phyloP scores from a whole-genome alignment of 2,888 invertebrate genomes.

The Tinea semifulvella region DNA sequence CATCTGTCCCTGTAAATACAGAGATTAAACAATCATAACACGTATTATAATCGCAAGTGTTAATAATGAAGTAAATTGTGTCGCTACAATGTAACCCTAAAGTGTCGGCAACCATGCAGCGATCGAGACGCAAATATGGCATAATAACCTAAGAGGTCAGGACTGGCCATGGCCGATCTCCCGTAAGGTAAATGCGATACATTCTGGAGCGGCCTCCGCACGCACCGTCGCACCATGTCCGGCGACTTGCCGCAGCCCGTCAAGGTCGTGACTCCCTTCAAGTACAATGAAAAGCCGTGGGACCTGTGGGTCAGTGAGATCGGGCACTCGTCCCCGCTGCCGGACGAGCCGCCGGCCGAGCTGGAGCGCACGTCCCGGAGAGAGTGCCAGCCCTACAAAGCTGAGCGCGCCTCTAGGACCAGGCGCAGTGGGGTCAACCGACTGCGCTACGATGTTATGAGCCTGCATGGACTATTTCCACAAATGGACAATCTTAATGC shows the following conservation, averaged over 20 bases:
- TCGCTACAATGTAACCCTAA: slow-evolving; percentile 48
- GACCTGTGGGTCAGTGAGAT: slow-evolving; percentile 60
- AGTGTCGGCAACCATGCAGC: slow-evolving; percentile 33
- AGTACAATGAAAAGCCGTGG: slow-evolving; percentile 63
- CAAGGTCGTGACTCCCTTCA: slow-evolving; percentile 55
- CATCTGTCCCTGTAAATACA: slow-evolving; percentile 68
- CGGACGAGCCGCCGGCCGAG: slow-evolving; percentile 46
- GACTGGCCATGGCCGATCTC: slow-evolving; percentile 49
- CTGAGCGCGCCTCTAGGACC: slow-evolving; percentile 28
- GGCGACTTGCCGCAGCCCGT: slow-evolving; percentile 47
- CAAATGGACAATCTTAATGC: slow-evolving; percentile 79
- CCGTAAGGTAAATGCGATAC: slow-evolving; percentile 33
- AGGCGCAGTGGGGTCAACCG: slow-evolving; percentile 62
- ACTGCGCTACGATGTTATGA: slow-evolving; percentile 70
- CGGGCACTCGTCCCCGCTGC: slow-evolving; percentile 54
- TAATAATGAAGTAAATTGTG: slow-evolving; percentile 48
- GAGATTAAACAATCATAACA: slow-evolving; percentile 61
- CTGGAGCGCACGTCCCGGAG: slow-evolving; percentile 37
- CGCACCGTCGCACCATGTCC: slow-evolving; percentile 44
- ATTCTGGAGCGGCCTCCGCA: background rate
- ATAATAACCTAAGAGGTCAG: slow-evolving; percentile 62
- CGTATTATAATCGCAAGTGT: slow-evolving; percentile 39
- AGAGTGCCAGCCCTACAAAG: slow-evolving; percentile 42
- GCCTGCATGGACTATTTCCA: slow-evolving; percentile 80
- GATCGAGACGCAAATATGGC: slow-evolving; percentile 49